Conservation (phyloP, 1,140 invertebrate genomes). For the Drosophila watanabei region DNA sequence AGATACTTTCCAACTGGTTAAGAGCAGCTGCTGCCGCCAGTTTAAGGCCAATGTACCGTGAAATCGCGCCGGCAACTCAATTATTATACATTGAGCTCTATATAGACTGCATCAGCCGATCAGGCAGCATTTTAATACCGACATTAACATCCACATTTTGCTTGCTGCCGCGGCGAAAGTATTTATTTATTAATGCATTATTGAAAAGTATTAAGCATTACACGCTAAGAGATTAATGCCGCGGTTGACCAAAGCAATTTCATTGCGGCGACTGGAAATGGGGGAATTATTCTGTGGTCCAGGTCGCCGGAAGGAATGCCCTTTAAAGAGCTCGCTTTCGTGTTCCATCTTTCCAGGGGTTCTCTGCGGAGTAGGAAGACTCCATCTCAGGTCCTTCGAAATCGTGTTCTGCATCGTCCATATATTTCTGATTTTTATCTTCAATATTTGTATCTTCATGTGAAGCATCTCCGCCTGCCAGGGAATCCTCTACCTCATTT, state of each 20-base stretch:
- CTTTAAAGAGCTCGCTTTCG: constrained; percentile 7
- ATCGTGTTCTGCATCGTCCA: neutral
- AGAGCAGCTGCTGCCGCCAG: constrained; percentile 43
- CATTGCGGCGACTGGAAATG: constrained; percentile 15
- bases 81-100: constrained; percentile 26
- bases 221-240: constrained; percentile 42
- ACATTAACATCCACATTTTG: constrained; percentile 36
- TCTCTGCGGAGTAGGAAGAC: neutral
- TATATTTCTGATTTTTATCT: neutral
- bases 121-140: constrained; percentile 12
- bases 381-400: neutral
- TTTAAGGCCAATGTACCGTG: constrained; percentile 59
- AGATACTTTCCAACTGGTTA: constrained; percentile 15
- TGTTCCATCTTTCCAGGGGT: neutral
- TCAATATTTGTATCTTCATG: neutral
- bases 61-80: constrained; percentile 49
- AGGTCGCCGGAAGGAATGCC: constrained; percentile 7
- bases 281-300: neutral
- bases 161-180: constrained; percentile 18
- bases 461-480: neutral
- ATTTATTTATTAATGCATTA: constrained; percentile 41
- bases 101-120: constrained; percentile 1
- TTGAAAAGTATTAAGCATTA: constrained; percentile 39
- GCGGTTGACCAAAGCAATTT: constrained; percentile 30
- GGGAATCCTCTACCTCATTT: neutral